Conservation (phyloP, 2,113 vertebrate genomes). For the Saguinus midas region DNA sequence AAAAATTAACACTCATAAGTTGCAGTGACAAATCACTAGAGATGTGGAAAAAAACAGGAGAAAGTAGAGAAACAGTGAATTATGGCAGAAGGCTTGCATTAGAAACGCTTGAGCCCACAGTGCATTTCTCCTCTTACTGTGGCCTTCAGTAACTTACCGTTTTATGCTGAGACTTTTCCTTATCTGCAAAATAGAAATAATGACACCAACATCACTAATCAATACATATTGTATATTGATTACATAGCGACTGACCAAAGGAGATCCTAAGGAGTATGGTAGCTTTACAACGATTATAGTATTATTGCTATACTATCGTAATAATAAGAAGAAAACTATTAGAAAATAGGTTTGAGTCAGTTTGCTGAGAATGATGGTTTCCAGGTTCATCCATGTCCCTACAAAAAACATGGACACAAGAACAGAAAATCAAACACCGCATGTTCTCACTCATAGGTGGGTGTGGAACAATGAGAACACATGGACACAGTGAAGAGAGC, state of each 20-base stretch:
- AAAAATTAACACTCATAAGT: not conserved
- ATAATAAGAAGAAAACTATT: not conserved
- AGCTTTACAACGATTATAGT: not conserved
- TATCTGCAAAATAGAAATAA: not conserved
- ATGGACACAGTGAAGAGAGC: too few relatives aligned
- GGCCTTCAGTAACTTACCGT: not conserved
- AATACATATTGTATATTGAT: not conserved
- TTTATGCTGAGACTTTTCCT: not conserved
- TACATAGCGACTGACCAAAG: too few relatives aligned
- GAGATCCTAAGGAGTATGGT: not conserved
- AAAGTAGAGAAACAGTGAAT: not conserved
- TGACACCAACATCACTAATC: too few relatives aligned
- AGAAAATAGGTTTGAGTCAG: not conserved
- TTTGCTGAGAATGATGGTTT: too few relatives aligned
- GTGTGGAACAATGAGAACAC: too few relatives aligned
- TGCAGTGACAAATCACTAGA: not conserved
- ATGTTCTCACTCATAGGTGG: too few relatives aligned
- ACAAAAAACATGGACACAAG: too few relatives aligned
- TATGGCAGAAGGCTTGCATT: rapidly evolving
- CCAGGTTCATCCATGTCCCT: too few relatives aligned
- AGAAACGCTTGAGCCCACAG: rapidly evolving
- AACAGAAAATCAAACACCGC: too few relatives aligned
- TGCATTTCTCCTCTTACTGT: not conserved
- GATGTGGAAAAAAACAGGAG: too few relatives aligned
- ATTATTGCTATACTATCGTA: not conserved